Base-by-base conservation (phyloP, 2,888 invertebrate genomes). In the Trichacis sp. region DNA sequence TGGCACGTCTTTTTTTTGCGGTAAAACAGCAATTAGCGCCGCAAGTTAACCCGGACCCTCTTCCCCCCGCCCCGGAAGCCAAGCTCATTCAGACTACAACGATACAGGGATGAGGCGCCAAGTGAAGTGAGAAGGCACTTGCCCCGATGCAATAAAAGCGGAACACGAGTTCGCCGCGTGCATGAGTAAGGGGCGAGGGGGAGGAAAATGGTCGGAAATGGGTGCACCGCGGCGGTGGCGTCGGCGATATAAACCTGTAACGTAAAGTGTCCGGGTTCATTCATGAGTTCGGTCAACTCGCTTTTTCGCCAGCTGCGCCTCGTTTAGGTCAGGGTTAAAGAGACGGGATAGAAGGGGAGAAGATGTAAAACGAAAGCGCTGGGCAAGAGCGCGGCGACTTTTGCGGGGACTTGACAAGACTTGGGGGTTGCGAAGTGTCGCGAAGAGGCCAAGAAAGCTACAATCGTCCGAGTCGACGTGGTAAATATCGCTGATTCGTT, bases 271-370 rank as follows among this genome's bases (percentile, higher is more conserved):
- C 73, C 69, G 73, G 72, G 75, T 78, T 76, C 78, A 79, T 78
- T 77, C 78, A 78, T 73, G 75, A 78, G 77, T 76, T 77, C 74
- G 78, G 76, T 74, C 76, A 76, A 75, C 75, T 76, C 70, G 67
- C 53, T 69, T 79, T 79, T 79, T 77, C 79, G 71, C 76, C 63
- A 66, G 66, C 62, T 66, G 66, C 62, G 77, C 73, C 71, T 79
- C 73, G 78, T 74, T 74, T 63, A 77, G 79, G 78, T 79, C 78
- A 78, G 79, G 78, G 79, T 80, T 78, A 80, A 77, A 78, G 78
- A 76, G 77, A 73, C 73, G 76, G 59, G 66, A 52, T 67, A 50
- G 63, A 67, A 51, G 30, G 52, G 60, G 54, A 55, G 51, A 33
- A 30, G 19, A 18, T 20, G 57, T n/a, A n/a, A n/a, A n/a, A n/a